Evolutionary conservation across 2,797 vertebrate genomes (phyloP).

Genomic region (Centroberyx gerrardi): DNA sequence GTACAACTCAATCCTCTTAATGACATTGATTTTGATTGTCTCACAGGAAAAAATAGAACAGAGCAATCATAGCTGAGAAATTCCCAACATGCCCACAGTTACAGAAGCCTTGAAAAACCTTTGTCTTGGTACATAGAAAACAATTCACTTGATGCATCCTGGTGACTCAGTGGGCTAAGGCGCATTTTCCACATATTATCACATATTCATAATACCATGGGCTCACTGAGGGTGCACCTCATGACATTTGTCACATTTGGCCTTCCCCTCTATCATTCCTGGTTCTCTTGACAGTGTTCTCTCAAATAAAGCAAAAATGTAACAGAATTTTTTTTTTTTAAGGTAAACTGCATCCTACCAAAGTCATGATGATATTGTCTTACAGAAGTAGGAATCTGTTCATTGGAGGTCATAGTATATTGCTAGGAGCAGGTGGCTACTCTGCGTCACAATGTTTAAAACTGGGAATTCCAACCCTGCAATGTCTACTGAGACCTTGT

Average conservation of each 20-base stretch:
- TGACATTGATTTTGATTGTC: constrained; percentile 37
- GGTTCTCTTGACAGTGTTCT: no score
- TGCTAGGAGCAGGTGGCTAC: no score
- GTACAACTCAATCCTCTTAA: background rate
- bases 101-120: constrained; percentile 38
- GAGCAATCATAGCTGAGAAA: constrained; percentile 15
- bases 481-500: no score
- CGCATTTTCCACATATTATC: background rate
- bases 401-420: background rate
- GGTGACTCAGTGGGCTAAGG: background rate
- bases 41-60: constrained; percentile 20
- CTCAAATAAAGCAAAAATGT: no score
- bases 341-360: background rate
- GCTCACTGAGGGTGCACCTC: background rate
- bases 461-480: background rate
- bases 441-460: background rate
- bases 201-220: background rate
- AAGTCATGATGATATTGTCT: constrained; percentile 25
- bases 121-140: constrained; percentile 17
- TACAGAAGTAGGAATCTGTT: no score
- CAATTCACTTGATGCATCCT: constrained; percentile 9
- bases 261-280: no score
- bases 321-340: no score
- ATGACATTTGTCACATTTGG: background rate
- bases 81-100: constrained; percentile 6